Percentiles rank a stretch among this genome's conserved stretches.
Evolutionary conservation across 2,888 invertebrate species (phyloP).

Genomic region (Microctonus aethiopoides): DNA sequence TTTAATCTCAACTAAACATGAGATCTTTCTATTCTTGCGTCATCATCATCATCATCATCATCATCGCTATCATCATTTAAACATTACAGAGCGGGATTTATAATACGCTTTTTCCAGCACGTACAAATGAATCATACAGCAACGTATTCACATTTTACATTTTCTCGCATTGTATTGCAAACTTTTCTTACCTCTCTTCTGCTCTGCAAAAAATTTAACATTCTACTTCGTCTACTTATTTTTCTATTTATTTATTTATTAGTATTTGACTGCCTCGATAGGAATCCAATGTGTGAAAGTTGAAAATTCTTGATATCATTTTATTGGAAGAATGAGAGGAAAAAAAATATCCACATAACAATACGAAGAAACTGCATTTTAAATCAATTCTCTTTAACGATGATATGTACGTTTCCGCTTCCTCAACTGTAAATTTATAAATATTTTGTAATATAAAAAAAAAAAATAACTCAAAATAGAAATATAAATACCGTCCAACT

Average conservation of each 20-base stretch:
- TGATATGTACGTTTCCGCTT: not conserved
- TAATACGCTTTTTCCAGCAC: slow-evolving; percentile 32
- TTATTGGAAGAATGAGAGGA: not conserved
- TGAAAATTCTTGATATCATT: not conserved
- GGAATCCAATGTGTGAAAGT: slow-evolving; percentile 12
- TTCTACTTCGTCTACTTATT: not conserved
- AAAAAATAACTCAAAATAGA: not conserved
- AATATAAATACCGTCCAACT: not conserved
- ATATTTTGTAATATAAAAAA: slow-evolving; percentile 1
- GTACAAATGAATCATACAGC: slow-evolving; percentile 64
- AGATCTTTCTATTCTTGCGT: slow-evolving; percentile 11
- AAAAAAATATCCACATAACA: not conserved
- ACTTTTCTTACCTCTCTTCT: not conserved
- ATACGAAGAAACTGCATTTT: not conserved
- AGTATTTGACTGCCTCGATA: slow-evolving; percentile 25
- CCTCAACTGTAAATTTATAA: not conserved
- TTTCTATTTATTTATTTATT: not conserved
- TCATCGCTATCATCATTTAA: not conserved
- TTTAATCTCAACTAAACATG: not conserved
- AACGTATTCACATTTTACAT: slow-evolving; percentile 49
- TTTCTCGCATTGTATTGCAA: slow-evolving; percentile 4
- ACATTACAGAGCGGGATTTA: slow-evolving; percentile 5
- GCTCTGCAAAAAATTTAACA: not conserved
- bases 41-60: not conserved
- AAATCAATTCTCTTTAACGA: not conserved